Conservation (phyloP, 2,797 vertebrate species). For the Falco concolor region DNA sequence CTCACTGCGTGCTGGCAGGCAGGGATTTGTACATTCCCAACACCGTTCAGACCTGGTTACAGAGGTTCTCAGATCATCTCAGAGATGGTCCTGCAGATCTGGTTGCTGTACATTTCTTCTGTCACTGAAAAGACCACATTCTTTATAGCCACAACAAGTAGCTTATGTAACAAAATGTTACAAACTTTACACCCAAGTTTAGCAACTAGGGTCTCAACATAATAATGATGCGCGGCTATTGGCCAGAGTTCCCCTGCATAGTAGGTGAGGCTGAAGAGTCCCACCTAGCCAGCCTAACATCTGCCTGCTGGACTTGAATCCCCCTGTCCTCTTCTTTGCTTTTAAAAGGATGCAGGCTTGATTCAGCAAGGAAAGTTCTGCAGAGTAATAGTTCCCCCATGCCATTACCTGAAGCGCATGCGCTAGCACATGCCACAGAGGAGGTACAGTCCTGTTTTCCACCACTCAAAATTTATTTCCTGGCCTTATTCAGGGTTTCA, state of each 20-base stretch:
- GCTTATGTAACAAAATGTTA: too few species aligned
- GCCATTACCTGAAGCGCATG: background rate
- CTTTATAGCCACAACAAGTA: too few species aligned
- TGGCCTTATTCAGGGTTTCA: background rate
- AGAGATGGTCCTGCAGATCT: background rate
- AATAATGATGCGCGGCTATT: background rate
- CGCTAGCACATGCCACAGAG: background rate
- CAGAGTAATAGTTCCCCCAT: background rate
- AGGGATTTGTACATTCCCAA: background rate
- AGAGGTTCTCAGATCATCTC: background rate
- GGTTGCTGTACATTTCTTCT: background rate
- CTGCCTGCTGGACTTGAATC: background rate
- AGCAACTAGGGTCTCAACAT: background rate
- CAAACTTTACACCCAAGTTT: background rate
- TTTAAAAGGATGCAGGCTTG: background rate
- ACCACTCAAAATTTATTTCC: background rate
- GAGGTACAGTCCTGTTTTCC: background rate
- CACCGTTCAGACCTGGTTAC: background rate
- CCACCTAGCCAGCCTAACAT: background rate
- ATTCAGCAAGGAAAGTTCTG: background rate
- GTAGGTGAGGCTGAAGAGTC: background rate
- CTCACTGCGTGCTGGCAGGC: background rate
- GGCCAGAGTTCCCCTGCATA: background rate
- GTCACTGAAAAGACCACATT: background rate
- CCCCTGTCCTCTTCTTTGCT: fast-evolving